Evolutionary conservation across 1,140 invertebrate species (phyloP).

Genomic region (Tetragonula clypearis): DNA sequence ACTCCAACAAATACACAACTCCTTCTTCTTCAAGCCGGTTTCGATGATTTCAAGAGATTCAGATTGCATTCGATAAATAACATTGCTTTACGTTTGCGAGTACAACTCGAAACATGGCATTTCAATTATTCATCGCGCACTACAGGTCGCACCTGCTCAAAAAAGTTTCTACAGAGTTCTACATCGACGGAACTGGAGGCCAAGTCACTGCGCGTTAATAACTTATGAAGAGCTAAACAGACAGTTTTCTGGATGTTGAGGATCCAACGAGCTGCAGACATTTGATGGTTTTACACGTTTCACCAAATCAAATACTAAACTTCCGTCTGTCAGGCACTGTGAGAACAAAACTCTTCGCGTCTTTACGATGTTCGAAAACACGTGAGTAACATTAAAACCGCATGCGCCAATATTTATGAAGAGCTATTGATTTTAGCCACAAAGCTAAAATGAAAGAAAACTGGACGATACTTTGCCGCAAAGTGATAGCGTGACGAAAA

Average conservation of each 20-base stretch:
- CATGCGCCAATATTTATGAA: background rate
- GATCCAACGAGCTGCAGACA: conserved; percentile 1
- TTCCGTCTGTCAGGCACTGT: background rate
- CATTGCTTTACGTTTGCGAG: background rate
- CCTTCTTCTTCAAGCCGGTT: too few relatives aligned
- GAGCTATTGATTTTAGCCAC: background rate
- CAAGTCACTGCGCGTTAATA: background rate
- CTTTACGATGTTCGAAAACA: background rate
- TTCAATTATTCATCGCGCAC: background rate
- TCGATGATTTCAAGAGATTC: too few relatives aligned
- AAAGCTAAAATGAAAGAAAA: background rate
- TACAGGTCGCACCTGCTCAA: background rate
- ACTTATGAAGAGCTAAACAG: conserved; percentile 12
- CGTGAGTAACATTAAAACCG: background rate
- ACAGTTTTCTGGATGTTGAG: background rate
- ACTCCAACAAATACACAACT: too few relatives aligned
- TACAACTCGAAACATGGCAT: background rate
- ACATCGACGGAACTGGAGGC: background rate
- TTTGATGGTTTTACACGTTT: background rate
- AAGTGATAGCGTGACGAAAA: background rate
- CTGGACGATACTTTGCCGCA: background rate
- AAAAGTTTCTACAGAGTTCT: background rate
- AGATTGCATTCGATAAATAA: background rate
- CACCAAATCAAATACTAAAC: background rate
- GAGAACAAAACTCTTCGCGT: background rate